Evolutionary conservation across 2,888 invertebrate species (phyloP).

Genomic region (Spisula solida): DNA sequence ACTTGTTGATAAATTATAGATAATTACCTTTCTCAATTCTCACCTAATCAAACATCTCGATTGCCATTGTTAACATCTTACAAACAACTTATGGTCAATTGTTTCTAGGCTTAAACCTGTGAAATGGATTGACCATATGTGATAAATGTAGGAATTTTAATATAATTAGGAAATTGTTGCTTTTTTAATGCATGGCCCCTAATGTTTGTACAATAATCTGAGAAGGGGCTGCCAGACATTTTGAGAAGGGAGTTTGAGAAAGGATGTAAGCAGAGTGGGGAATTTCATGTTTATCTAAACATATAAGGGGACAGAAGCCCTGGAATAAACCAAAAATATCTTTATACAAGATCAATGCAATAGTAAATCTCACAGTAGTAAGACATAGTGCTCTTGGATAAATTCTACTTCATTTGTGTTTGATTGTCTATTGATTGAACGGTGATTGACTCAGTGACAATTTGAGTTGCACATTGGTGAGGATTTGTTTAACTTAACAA

Average conservation of each 20-base stretch:
- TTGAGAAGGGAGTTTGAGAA: conserved; percentile 61
- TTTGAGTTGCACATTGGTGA: background rate
- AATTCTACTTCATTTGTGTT: conserved; percentile 16
- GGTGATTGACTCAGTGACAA: conserved; percentile 19
- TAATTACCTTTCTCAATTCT: conserved; percentile 58
- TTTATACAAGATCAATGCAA: background rate
- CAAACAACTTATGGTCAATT: conserved; percentile 49
- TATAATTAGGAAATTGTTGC: conserved; percentile 50
- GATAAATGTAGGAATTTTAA: conserved; percentile 52
- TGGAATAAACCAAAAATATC: conserved; percentile 39
- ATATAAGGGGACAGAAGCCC: conserved; percentile 49
- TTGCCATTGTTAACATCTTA: conserved; percentile 51
- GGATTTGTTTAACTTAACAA: background rate
- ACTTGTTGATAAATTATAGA: conserved; percentile 49
- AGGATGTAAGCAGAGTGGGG: conserved; percentile 38
- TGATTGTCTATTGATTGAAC: conserved; percentile 20
- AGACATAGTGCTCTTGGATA: background rate
- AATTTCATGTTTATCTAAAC: conserved; percentile 59
- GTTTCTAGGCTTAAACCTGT: conserved; percentile 60
- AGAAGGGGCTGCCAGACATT: conserved; percentile 49
- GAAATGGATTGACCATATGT: conserved; percentile 42
- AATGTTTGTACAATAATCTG: conserved; percentile 50
- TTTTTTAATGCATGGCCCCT: conserved; percentile 31
- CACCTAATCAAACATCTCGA: conserved; percentile 49
- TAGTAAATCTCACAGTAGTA: background rate